Evolutionary conservation across 2,888 invertebrate species (phyloP).

Genomic region (Eilema sororculum): DNA sequence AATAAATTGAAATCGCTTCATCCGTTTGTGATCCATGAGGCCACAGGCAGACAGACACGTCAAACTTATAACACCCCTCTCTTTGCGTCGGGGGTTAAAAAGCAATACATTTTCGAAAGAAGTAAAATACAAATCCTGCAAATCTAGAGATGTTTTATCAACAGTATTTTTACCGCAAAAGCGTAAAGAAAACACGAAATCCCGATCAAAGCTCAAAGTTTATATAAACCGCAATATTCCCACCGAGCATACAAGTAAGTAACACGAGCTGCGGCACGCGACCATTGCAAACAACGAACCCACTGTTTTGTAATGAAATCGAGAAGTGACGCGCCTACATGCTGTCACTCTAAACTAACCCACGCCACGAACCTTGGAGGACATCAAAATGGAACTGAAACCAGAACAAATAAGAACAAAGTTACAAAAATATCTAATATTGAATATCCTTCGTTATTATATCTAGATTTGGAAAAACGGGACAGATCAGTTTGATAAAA

Average conservation of each 20-base stretch:
- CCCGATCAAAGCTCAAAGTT: conserved; percentile 38
- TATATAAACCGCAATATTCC: conserved; percentile 47
- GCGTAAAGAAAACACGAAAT: conserved; percentile 24
- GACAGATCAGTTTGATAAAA: not conserved
- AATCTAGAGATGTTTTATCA: not conserved
- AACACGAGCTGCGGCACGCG: conserved; percentile 61
- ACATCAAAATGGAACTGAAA: not conserved
- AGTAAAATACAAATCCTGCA: not conserved
- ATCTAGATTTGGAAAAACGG: no score
- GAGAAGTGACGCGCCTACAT: conserved; percentile 57
- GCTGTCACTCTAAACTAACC: conserved; percentile 38
- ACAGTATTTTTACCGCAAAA: not conserved
- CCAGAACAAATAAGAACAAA: not conserved
- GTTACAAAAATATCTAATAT: not conserved
- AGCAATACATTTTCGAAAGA: not conserved
- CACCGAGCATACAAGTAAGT: conserved; percentile 35
- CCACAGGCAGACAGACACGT: no score
- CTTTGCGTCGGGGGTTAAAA: no score
- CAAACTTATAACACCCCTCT: no score
- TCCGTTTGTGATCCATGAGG: no score
- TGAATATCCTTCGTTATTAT: no score
- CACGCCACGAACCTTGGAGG: conserved; percentile 5
- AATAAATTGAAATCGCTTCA: no score
- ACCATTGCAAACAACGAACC: conserved; percentile 58
- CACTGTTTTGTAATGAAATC: conserved; percentile 69